Evolutionary conservation across 2,888 invertebrate species (phyloP).

Genomic region (Cynaeus angustus): DNA sequence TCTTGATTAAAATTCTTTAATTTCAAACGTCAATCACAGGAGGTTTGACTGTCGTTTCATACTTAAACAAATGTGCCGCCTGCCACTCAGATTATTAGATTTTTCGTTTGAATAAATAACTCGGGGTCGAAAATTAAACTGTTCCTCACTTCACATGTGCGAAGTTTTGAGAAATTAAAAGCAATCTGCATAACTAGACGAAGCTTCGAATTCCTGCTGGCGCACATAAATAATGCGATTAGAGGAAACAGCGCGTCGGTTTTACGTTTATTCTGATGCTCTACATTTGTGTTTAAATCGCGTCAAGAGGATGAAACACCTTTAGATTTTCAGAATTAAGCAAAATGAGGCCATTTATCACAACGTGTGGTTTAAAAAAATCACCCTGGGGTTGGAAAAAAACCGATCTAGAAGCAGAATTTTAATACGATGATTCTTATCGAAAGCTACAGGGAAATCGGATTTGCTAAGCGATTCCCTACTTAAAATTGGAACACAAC

Average conservation of each 20-base stretch:
- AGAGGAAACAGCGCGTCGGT: conserved; percentile 19
- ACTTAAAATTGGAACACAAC: conserved; percentile 28
- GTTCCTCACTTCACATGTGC: conserved; percentile 17
- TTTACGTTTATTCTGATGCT: conserved; percentile 6
- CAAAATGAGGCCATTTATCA: conserved; percentile 17
- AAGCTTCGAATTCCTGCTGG: conserved; percentile 13
- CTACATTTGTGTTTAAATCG: neutral
- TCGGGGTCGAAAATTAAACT: conserved; percentile 19
- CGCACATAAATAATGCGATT: conserved; percentile 42
- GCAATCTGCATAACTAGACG: conserved; percentile 20
- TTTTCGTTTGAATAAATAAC: conserved; percentile 50
- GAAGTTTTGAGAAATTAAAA: conserved; percentile 16
- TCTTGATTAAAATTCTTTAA: conserved; percentile 67
- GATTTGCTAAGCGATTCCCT: conserved; percentile 29
- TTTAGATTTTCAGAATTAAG: conserved; percentile 4
- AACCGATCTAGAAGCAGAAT: conserved; percentile 8
- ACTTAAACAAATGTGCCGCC: conserved; percentile 45
- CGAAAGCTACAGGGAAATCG: conserved; percentile 29
- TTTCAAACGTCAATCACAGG: conserved; percentile 64
- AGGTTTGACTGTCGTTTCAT: conserved; percentile 53
- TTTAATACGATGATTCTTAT: conserved; percentile 36
- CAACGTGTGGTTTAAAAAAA: conserved; percentile 9
- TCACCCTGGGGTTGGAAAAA: neutral
- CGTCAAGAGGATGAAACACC: conserved; percentile 28
- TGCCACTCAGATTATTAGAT: conserved; percentile 47